Conservation (phyloP, 1,140 invertebrate genomes). For the Drosophila pachea region DNA sequence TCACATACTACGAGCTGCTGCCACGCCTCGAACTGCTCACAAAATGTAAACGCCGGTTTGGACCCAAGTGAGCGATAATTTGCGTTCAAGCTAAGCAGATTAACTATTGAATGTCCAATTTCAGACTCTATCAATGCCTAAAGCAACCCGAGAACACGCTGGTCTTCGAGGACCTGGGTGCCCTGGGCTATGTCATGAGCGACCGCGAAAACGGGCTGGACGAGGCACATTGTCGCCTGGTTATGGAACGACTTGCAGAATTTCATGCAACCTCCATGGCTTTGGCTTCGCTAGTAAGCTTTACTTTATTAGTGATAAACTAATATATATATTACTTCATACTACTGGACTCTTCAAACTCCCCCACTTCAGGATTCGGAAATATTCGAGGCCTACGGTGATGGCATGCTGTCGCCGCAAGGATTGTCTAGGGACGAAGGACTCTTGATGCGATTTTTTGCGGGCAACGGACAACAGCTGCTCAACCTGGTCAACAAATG, state of each 20-base stretch:
- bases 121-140: slow-evolving; percentile 60
- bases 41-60: slow-evolving; percentile 53
- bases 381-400: slow-evolving; percentile 48
- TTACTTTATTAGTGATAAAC: too few species aligned
- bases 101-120: not conserved
- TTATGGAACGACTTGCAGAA: slow-evolving; percentile 65
- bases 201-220: slow-evolving; percentile 62
- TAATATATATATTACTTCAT: too few species aligned
- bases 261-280: slow-evolving; percentile 73
- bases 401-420: slow-evolving; percentile 58
- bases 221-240: slow-evolving; percentile 57
- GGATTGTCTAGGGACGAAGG: slow-evolving; percentile 50
- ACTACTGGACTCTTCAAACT: not conserved
- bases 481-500: slow-evolving; percentile 71
- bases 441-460: slow-evolving; percentile 64
- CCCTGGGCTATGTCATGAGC: slow-evolving; percentile 56
- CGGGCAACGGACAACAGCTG: slow-evolving; percentile 52
- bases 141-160: slow-evolving; percentile 62
- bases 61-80: slow-evolving; percentile 51
- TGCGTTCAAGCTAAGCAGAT: not conserved
- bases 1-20: slow-evolving; percentile 59
- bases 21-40: slow-evolving; percentile 64
- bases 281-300: slow-evolving; percentile 52
- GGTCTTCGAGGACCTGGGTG: slow-evolving; percentile 68
- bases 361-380: slow-evolving; percentile 39